Base-by-base conservation (phyloP, 2,797 vertebrate genomes). In the Malacoraja senta region DNA sequence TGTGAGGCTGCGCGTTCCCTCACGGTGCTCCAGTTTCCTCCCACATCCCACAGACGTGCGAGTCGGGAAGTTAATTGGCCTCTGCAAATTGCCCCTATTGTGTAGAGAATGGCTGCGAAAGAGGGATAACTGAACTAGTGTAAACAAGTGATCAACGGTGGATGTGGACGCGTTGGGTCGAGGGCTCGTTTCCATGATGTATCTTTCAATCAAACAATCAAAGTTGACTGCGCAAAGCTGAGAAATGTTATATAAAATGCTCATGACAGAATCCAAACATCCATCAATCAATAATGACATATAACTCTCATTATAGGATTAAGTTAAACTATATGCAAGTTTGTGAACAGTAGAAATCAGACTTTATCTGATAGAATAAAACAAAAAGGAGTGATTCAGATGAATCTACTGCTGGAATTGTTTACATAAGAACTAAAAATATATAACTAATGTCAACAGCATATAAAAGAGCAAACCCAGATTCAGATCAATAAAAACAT, bases 371-470 rank as follows among this genome's bases (percentile, higher is more conserved):
- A 8, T 88, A 32, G 29, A 88, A 88, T n/a, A 17, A 17, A 68
- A 88, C 63, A 68, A 3, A 53, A 88, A 65, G 84, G 35, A 68
- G n/a, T 21, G 15, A 88, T 88, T 68, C 21, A 63, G 83, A 65
- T 17, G 17, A 86, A 88, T 19, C 63, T 68, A 68, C 84, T 35
- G 84, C n/a, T 68, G 63, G 63, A 88, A 7, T 88, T 88, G 84
- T 88, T 88, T 88, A 88, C 32, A 32, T 65, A 63, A 86, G 83
- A 86, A 63, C 83, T 88, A 68, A 88, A 7, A 26, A 86, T 35
- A 35, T 8, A 32, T 35, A 88, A 88, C 61, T 88, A 9, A 35
- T 35, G 61, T 2, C 61, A 88, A 35, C n/a, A 88, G 35, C n/a
- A 32, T 68, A 68, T 35, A n/a, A 32, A 88, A 88, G 68, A 68